Conservation (phyloP, 2,113 vertebrate genomes). For the Montifringilla adamsi region DNA sequence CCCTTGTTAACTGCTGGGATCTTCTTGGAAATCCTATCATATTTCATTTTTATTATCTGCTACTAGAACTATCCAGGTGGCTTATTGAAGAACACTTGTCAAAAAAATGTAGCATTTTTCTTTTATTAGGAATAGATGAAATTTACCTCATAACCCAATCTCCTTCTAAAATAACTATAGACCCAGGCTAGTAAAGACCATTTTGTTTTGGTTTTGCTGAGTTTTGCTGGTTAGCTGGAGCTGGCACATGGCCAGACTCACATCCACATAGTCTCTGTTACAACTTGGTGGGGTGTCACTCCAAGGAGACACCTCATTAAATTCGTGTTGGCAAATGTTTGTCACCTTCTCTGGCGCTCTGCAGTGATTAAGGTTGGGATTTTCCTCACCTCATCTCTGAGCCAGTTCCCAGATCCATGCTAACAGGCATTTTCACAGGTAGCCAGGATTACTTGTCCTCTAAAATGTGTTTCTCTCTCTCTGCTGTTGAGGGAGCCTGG, state of each 20-base stretch:
- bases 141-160: slow-evolving; percentile 48
- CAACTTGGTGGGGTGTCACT: background rate
- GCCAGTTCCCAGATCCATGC: background rate
- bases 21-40: slow-evolving; percentile 14
- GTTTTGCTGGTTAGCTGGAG: background rate
- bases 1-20: slow-evolving; percentile 4
- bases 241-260: background rate
- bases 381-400: background rate
- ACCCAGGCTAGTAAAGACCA: slow-evolving; percentile 15
- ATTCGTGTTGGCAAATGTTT: background rate
- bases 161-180: slow-evolving; percentile 58
- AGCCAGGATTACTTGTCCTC: background rate
- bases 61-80: slow-evolving; percentile 47
- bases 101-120: slow-evolving; percentile 54
- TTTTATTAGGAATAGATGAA: slow-evolving; percentile 65
- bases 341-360: background rate
- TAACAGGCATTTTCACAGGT: background rate
- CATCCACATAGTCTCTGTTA: background rate
- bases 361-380: background rate
- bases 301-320: background rate
- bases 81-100: slow-evolving; percentile 56
- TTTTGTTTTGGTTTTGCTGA: background rate
- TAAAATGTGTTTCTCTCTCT: background rate
- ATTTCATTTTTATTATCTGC: slow-evolving; percentile 66
- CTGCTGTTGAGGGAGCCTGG: background rate